Conservation (phyloP, 2,113 vertebrate species). For the Ramphastos sulfuratus region DNA sequence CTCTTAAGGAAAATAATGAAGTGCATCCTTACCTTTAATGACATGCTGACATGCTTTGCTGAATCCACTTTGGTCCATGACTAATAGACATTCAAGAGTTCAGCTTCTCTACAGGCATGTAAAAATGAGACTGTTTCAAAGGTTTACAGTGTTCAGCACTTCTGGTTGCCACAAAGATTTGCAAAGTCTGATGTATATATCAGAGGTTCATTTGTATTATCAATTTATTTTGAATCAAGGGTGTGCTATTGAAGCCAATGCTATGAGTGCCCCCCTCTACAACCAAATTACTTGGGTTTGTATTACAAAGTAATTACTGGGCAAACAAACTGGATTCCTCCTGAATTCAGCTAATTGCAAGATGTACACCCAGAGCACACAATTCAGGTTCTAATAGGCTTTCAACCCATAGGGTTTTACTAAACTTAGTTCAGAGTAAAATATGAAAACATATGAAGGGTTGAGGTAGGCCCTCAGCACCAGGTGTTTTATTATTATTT, state of each 20-base stretch:
- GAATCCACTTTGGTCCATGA: not conserved
- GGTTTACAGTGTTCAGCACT: not conserved
- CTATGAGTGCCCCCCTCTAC: not conserved
- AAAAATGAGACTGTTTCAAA: not conserved
- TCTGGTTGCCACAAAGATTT: not conserved
- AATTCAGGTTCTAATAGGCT: not conserved
- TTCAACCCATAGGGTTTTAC: not conserved
- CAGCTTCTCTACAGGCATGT: not conserved
- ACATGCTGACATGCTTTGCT: not conserved
- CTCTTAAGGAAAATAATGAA: constrained; percentile 13
- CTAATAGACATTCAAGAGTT: not conserved
- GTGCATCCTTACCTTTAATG: not conserved
- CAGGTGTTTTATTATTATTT: not conserved
- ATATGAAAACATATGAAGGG: not conserved
- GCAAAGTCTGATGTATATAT: not conserved
- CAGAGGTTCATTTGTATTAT: not conserved
- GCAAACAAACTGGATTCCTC: not conserved
- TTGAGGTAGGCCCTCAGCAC: not conserved
- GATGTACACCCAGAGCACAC: not conserved
- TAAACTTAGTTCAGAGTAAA: not conserved
- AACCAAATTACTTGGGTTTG: not conserved
- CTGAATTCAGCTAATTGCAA: not conserved
- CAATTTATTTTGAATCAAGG: not conserved
- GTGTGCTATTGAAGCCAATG: not conserved
- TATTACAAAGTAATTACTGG: not conserved